Conservation (phyloP, 1,140 invertebrate genomes). For the Halictus rubicundus region DNA sequence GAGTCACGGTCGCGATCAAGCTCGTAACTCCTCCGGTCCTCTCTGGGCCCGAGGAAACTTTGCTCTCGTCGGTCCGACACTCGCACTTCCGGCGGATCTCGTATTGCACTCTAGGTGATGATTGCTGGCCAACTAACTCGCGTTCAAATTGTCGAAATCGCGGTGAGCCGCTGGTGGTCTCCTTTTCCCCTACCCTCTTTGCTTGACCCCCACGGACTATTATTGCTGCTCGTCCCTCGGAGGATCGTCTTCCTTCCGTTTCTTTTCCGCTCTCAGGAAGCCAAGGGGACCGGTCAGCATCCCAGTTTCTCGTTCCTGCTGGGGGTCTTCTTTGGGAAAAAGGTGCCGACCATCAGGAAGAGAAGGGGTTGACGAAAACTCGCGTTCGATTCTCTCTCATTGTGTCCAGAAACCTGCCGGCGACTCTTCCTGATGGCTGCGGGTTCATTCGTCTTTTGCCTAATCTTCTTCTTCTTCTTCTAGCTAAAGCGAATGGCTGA, state of each 20-base stretch:
- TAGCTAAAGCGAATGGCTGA: not conserved
- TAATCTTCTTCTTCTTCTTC: not conserved
- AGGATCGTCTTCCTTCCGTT: conserved; percentile 29
- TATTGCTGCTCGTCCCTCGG: conserved; percentile 49
- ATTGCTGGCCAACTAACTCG: conserved; percentile 66
- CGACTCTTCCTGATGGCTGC: conserved; percentile 23
- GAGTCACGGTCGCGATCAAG: not conserved
- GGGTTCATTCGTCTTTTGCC: conserved; percentile 22
- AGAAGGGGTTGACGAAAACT: conserved; percentile 51
- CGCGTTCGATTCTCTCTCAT: conserved; percentile 7
- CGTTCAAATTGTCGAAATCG: conserved; percentile 52
- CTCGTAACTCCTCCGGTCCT: not conserved
- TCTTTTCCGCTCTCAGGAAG: conserved; percentile 7
- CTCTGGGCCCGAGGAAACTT: not conserved
- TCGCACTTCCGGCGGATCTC: conserved; percentile 54
- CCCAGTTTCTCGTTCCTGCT: conserved; percentile 50
- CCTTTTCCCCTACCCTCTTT: conserved; percentile 45
- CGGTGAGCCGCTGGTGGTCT: conserved; percentile 57
- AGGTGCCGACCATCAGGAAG: conserved; percentile 50
- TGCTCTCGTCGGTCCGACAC: conserved; percentile 2
- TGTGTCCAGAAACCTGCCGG: conserved; percentile 52
- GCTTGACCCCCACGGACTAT: conserved; percentile 50
- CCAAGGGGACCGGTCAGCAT: conserved; percentile 53
- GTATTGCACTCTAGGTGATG: conserved; percentile 71
- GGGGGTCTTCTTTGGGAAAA: conserved; percentile 65